phyloP scores from a whole-genome alignment of 2,888 invertebrate species.

The Leptopilina drosophilae region DNA sequence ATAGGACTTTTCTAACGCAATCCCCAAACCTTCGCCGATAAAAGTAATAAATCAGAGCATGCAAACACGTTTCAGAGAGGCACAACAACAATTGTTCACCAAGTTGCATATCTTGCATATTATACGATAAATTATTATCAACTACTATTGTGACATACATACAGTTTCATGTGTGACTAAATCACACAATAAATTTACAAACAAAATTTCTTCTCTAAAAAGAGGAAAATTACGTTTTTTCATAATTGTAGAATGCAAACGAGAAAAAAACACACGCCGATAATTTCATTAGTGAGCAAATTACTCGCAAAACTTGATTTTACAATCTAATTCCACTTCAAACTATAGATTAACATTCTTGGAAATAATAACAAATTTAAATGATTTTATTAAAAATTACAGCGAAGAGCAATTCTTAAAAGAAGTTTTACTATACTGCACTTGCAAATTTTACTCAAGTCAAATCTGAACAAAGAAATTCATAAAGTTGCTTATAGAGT shows the following conservation, averaged over 20 bases:
- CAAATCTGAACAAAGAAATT: background rate
- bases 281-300: no score
- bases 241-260: no score
- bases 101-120: slow-evolving; percentile 3
- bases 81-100: slow-evolving; percentile 4
- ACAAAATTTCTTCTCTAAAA: no score
- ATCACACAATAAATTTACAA: no score
- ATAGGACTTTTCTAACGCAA: slow-evolving; percentile 8
- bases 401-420: background rate
- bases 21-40: slow-evolving; percentile 14
- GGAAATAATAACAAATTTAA: no score
- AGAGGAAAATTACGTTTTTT: no score
- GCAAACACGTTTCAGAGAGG: slow-evolving; percentile 6
- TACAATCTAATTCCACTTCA: no score
- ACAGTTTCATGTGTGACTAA: no score
- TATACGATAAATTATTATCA: background rate
- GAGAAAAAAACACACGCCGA: no score
- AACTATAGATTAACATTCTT: no score
- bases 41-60: slow-evolving; percentile 3
- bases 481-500: slow-evolving; percentile 3
- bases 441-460: background rate
- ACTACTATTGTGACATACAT: background rate
- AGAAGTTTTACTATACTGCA: background rate
- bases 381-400: no score
- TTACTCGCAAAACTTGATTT: no score